These are phyloP conservation scores for Euplexia lucipara DNA, from an alignment of 2,888 invertebrate genomes.

Conservation along the genomic window DNA sequence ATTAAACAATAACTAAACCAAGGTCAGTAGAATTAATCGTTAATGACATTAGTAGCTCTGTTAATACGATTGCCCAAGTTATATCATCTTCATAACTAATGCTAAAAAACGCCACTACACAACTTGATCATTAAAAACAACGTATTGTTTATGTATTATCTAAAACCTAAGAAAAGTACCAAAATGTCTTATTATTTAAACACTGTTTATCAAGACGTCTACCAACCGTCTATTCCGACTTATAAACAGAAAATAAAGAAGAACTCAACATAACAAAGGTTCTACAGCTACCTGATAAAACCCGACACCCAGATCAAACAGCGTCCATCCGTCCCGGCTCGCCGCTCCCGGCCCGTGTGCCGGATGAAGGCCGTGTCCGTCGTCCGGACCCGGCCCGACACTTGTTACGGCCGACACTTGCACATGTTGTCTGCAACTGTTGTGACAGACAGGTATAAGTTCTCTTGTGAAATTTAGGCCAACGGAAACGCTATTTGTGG, in stretches of 20 bases:
- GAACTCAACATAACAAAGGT: neutral
- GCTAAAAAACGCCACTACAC: neutral
- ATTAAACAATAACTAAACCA: too few relatives aligned
- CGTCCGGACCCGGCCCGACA: slow-evolving; percentile 19
- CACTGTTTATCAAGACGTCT: neutral
- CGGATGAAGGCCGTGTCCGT: slow-evolving; percentile 28
- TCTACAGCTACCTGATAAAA: slow-evolving; percentile 9
- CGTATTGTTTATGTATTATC: too few relatives aligned
- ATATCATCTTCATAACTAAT: too few relatives aligned
- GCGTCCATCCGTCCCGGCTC: neutral
- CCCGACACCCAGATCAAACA: slow-evolving; percentile 19
- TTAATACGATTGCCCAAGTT: too few relatives aligned
- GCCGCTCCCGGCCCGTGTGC: neutral
- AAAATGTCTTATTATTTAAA: neutral
- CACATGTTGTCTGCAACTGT: slow-evolving; percentile 29
- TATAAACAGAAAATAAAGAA: neutral
- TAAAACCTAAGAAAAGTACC: too few relatives aligned
- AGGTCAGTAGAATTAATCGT: too few relatives aligned
- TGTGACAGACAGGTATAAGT: slow-evolving; percentile 36
- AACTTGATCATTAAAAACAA: too few relatives aligned
- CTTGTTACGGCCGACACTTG: slow-evolving; percentile 33
- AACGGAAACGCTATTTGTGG: slow-evolving; percentile 30
- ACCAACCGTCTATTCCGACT: neutral
- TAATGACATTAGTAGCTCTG: too few relatives aligned
- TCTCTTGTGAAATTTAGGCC: slow-evolving; percentile 33